A percentile compares a stretch with the other conserved stretches of the same genome.
Evolutionary conservation across 2,113 vertebrate species (phyloP).

Genomic region (Helogale parvula): DNA sequence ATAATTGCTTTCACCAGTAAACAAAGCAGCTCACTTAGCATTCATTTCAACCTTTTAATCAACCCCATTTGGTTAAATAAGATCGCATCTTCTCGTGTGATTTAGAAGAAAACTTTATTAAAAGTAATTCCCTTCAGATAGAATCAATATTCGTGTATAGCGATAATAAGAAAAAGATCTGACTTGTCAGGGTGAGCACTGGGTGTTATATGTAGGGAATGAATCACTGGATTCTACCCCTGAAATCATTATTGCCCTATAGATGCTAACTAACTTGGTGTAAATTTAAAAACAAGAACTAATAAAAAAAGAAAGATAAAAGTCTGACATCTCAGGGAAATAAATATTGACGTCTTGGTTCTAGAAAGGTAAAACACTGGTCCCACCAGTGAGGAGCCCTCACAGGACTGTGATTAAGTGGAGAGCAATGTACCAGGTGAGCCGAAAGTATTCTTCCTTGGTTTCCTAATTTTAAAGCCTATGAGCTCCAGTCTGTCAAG

Average conservation of each 20-base stretch:
- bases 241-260: no score
- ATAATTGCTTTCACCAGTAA: constrained; percentile 71
- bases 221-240: no score
- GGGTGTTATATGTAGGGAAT: no score
- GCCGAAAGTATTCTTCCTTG: not conserved
- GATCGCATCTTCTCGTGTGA: constrained; percentile 39
- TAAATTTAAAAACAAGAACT: no score
- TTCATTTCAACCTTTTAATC: constrained; percentile 74
- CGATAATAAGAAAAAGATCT: constrained; percentile 21
- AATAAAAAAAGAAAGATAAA: not conserved
- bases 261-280: no score
- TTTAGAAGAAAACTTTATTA: constrained; percentile 65
- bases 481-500: not conserved
- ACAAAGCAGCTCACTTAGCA: constrained; percentile 68
- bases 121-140: constrained; percentile 56
- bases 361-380: not conserved
- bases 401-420: not conserved
- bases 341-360: constrained; percentile 15
- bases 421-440: not conserved
- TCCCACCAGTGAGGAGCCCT: not conserved
- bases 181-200: not conserved
- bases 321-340: not conserved
- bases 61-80: constrained; percentile 70
- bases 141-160: constrained; percentile 27
- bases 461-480: not conserved